Evolutionary conservation across 2,888 invertebrate species (phyloP).

Genomic region (Amphipoea oculea): DNA sequence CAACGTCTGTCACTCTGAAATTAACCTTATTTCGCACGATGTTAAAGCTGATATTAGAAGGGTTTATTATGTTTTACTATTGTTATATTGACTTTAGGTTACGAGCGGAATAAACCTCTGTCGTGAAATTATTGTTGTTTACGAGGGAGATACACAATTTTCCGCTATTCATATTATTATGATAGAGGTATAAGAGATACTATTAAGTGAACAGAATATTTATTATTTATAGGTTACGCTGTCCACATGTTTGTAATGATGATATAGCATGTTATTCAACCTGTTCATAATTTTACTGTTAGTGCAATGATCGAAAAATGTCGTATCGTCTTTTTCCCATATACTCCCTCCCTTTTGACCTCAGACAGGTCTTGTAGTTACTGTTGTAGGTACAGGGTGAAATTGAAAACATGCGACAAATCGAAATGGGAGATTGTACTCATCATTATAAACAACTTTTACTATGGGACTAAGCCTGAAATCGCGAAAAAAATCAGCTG

Average conservation of each 20-base stretch:
- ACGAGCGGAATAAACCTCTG: constrained; percentile 49
- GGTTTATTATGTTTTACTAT: constrained; percentile 16
- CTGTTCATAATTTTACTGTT: constrained; percentile 10
- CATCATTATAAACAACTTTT: no score
- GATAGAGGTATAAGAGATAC: constrained; percentile 50
- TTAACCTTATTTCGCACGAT: constrained; percentile 25
- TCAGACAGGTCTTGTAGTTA: background rate
- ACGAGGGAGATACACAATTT: constrained; percentile 67
- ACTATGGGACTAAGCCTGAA: no score
- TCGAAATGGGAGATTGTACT: no score
- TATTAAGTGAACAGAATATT: constrained; percentile 61
- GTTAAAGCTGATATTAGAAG: constrained; percentile 34
- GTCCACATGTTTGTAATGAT: background rate
- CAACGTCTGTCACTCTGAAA: constrained; percentile 13
- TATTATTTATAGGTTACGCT: constrained; percentile 42
- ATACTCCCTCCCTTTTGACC: background rate
- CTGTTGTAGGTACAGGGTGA: no score
- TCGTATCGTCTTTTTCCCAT: background rate
- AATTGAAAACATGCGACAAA: no score
- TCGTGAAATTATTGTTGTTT: constrained; percentile 71
- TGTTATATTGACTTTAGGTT: constrained; percentile 32
- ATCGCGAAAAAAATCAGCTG: no score
- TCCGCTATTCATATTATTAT: constrained; percentile 68
- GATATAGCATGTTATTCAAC: background rate
- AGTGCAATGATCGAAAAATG: background rate